Conservation (phyloP, 2,797 vertebrate species). For the Sphenopsis melanotis region DNA sequence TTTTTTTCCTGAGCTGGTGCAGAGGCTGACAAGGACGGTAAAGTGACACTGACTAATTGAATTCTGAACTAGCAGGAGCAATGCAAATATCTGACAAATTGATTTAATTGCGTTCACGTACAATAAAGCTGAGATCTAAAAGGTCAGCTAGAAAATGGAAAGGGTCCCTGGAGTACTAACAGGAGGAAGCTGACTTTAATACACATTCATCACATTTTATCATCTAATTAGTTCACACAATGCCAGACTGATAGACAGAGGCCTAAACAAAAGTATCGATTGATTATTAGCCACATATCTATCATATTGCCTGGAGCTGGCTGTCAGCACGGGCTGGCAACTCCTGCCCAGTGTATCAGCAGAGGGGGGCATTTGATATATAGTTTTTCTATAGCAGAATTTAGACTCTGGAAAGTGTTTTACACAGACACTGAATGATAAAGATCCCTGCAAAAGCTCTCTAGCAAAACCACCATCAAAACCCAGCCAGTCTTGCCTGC, state of each 20-base stretch:
- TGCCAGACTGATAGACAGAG: slow-evolving; percentile 86
- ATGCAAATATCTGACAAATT: slow-evolving; percentile 86
- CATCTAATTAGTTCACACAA: slow-evolving; percentile 92
- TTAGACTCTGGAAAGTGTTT: slow-evolving; percentile 60
- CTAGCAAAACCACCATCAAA: neutral
- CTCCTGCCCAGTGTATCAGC: slow-evolving; percentile 66
- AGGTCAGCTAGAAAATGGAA: slow-evolving; percentile 89
- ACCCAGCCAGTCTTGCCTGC: slow-evolving; percentile 9
- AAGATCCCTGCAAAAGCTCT: slow-evolving; percentile 22
- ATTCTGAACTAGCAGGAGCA: slow-evolving; percentile 75
- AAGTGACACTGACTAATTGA: slow-evolving; percentile 78
- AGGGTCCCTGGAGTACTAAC: slow-evolving; percentile 85
- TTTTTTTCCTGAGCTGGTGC: neutral
- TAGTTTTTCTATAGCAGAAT: slow-evolving; percentile 68
- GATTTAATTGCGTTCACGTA: slow-evolving; percentile 88
- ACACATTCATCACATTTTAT: slow-evolving; percentile 98
- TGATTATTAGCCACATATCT: slow-evolving; percentile 89
- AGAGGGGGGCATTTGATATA: slow-evolving; percentile 64
- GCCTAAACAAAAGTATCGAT: slow-evolving; percentile 86
- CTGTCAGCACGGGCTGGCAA: slow-evolving; percentile 66
- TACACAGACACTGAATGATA: slow-evolving; percentile 34
- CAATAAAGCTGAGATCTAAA: slow-evolving; percentile 89
- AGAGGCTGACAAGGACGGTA: slow-evolving; percentile 61
- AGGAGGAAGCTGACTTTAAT: slow-evolving; percentile 84
- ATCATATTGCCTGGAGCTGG: slow-evolving; percentile 81